phyloP scores from a whole-genome alignment of 2,888 invertebrate genomes.

The Laspeyria flexula region DNA sequence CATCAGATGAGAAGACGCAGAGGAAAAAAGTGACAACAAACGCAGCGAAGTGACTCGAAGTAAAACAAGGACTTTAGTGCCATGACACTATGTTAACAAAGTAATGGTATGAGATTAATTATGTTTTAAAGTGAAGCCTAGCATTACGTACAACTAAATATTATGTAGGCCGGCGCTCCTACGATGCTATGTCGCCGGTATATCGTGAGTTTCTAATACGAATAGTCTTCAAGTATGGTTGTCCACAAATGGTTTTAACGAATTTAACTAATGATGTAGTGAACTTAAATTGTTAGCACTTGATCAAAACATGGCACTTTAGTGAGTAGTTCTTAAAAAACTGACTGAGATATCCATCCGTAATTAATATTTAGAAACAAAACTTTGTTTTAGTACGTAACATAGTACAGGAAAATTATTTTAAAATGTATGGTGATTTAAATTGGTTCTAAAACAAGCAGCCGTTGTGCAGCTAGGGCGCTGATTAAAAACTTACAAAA shows the following conservation, averaged over 20 bases:
- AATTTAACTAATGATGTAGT: too few relatives aligned
- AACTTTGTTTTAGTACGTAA: too few relatives aligned
- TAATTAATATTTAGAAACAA: background rate
- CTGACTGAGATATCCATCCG: background rate
- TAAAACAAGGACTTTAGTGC: slow-evolving; percentile 65
- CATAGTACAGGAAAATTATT: too few relatives aligned
- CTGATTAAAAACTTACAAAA: too few relatives aligned
- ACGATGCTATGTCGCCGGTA: background rate
- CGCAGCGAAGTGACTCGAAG: slow-evolving; percentile 37
- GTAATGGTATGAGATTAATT: slow-evolving; percentile 74
- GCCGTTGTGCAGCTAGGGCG: too few relatives aligned
- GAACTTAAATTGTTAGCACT: background rate
- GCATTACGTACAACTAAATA: slow-evolving; percentile 33
- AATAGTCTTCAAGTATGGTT: background rate
- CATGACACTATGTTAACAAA: slow-evolving; percentile 82
- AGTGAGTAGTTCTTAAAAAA: background rate
- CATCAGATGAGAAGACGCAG: slow-evolving; percentile 78
- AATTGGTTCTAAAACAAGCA: too few relatives aligned
- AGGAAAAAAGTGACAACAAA: slow-evolving; percentile 67
- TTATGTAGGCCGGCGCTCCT: background rate
- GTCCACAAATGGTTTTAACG: background rate
- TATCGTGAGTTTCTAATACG: too few relatives aligned
- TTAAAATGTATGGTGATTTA: too few relatives aligned
- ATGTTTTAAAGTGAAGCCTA: slow-evolving; percentile 48
- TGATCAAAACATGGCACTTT: slow-evolving; percentile 4